Evolutionary conservation across 1,140 invertebrate species (phyloP), one percentile per base, ranked within the genome.

Genomic region (Tetragonula clypearis): DNA sequence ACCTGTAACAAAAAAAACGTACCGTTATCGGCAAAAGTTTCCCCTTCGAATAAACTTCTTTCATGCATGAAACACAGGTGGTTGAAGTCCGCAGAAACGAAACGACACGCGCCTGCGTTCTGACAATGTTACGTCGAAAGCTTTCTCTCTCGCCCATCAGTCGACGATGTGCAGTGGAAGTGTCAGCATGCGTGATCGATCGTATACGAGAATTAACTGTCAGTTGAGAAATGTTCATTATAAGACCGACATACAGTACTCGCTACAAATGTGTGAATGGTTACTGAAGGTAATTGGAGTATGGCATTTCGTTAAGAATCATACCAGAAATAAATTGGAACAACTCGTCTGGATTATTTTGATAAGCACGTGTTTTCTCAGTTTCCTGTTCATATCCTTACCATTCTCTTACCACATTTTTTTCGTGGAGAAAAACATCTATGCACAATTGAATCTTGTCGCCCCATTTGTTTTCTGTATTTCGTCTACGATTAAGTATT

Each of bases 391-490:
- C 35, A 78, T 89, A n/a, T n/a, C n/a, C 21, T 41, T 90, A 65
- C 89, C 89, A 1, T 68, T 68, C 15, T 35, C 53, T 9, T 0
- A 81, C 17, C 78, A 85, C 21, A 80, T 76, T 6, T 69, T 90
- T 1, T 66, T 73, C 53, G n/a, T 58, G 12, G 77, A 85, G 15
- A 66, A 73, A 15, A 19, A 1, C n/a, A n/a, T 62, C 1, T 1
- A 78, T 23, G 11, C 68, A 0, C 74, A 84, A 15, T 66, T 84
- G 21, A 86, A 87, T 19, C n/a, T 17, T 92, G 14, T 88, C 19
- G 91, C 89, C 1, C 90, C 91, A 12, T 41, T 89, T 23, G 79
- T 84, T 1, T 92, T 91, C 30, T 86, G 82, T 30, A 1, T 92
- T 2, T 82, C 82, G 3, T 85, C 86, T 60, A 35, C 79, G 2